Evolutionary conservation across 2,797 vertebrate species (phyloP), one percentile per base, ranked within the genome.

Genomic region (Catharus ustulatus): DNA sequence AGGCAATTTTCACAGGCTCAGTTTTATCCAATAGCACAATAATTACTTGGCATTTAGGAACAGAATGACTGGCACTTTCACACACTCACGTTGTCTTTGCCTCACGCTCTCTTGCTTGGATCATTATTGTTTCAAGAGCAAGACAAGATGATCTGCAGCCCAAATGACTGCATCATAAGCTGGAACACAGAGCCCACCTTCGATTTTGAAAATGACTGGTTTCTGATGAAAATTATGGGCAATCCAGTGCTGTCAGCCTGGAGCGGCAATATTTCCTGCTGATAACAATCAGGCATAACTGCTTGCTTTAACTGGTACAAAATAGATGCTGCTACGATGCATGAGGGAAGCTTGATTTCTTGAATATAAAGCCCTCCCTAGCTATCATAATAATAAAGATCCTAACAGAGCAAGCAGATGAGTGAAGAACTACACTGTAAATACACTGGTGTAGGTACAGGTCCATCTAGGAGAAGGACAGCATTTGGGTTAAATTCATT

Each of bases 141-240:
- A 93, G 87, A 80, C 19, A 68, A 72, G 77, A 90, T 57, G 75
- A 96, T 96, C 84, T 86, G 90, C 95, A 85, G 51, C 72, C 61
- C 85, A 94, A 96, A 96, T 94, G 63, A 95, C 57, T 95, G 96
- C 62, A 90, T 89, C 14, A 2, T 54, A 92, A 75, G 64, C 81
- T 66, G 55, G 59, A 85, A 62, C 90, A 92, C 59, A 26, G 55
- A 84, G 67, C n/a, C 13, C 26, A 22, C 5, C 54, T 91, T 78
- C 1, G 6, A 80, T 92, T 81, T 74, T 73, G 64, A 81, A 93
- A 91, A 36, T 48, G 14, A 54, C 71, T 55, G 20, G 21, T 69
- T 92, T 94, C 84, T 94, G 79, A 82, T 91, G 34, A 85, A 91
- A 97, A 97, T 97, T 90, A 89, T 12, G 74, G 85, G 55, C 66